Conservation (phyloP, 2,888 invertebrate species). For the Oscheius sp. region DNA sequence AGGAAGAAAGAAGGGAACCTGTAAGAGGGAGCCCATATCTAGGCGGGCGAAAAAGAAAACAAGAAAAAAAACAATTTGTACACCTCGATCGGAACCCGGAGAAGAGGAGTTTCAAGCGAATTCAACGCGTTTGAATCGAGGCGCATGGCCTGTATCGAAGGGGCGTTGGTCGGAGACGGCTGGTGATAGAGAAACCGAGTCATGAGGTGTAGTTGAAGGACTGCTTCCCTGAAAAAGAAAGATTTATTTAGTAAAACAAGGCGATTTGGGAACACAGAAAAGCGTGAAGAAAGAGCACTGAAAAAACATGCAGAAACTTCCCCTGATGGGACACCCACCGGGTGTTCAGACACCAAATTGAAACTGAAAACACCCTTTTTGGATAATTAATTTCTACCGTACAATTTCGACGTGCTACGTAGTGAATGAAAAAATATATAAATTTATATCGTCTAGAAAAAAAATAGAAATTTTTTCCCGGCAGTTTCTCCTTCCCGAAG, state of each 20-base stretch:
- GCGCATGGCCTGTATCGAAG: slow-evolving; percentile 28
- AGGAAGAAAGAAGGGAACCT: neutral
- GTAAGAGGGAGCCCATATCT: slow-evolving; percentile 1
- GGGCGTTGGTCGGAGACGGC: slow-evolving; percentile 34
- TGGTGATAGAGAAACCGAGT: slow-evolving; percentile 25
- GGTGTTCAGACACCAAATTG: neutral
- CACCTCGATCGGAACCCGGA: neutral
- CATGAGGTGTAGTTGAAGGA: slow-evolving; percentile 23
- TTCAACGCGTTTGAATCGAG: slow-evolving; percentile 55
- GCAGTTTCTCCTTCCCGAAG: too few relatives aligned
- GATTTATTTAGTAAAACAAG: neutral
- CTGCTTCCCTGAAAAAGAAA: slow-evolving; percentile 33
- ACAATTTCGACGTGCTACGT: too few relatives aligned
- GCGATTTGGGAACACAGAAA: neutral
- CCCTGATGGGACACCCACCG: neutral
- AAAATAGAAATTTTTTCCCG: too few relatives aligned
- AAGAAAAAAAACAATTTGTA: neutral
- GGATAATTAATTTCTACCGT: too few relatives aligned
- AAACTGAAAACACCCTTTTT: neutral
- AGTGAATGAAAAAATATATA: too few relatives aligned
- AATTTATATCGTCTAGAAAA: too few relatives aligned
- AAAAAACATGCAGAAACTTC: neutral
- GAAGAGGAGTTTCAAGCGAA: slow-evolving; percentile 32
- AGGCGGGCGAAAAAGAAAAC: neutral
- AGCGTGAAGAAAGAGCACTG: neutral